phyloP scores from a whole-genome alignment of 1,140 invertebrate species.

The Drosophila repletoides region DNA sequence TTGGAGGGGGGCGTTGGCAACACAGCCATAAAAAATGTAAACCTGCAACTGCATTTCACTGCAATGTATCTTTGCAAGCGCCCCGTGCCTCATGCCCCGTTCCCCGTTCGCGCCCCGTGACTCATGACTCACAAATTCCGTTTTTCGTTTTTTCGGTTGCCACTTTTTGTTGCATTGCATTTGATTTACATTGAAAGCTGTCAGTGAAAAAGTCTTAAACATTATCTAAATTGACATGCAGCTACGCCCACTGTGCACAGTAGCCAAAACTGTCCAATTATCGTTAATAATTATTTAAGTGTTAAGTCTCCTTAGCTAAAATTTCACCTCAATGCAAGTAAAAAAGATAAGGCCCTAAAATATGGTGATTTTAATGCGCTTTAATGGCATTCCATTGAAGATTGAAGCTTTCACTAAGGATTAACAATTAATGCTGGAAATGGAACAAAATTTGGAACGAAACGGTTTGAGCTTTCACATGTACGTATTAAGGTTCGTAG shows the following conservation, averaged over 20 bases:
- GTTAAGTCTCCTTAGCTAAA: neutral
- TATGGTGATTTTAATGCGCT: no score
- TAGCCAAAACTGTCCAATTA: constrained; percentile 15
- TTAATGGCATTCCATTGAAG: no score
- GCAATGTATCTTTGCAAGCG: constrained; percentile 37
- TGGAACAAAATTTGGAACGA: no score
- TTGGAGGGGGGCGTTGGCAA: constrained; percentile 14
- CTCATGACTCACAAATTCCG: no score
- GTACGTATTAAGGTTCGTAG: no score
- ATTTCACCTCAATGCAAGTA: neutral
- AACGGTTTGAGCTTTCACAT: no score
- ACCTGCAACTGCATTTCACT: constrained; percentile 33
- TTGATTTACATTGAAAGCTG: constrained; percentile 42
- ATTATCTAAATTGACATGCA: neutral
- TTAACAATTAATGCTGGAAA: no score
- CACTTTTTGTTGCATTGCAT: constrained; percentile 21
- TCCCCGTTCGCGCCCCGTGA: no score
- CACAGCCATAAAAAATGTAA: constrained; percentile 23
- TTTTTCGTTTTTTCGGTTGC: neutral
- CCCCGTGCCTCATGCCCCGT: no score
- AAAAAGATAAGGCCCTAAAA: no score
- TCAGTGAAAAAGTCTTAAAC: constrained; percentile 5
- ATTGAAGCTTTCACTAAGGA: no score
- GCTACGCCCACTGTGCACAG: constrained; percentile 1
- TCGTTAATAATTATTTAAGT: neutral